Evolutionary conservation across 2,888 invertebrate species (phyloP).

Genomic region (Anodontia alba): DNA sequence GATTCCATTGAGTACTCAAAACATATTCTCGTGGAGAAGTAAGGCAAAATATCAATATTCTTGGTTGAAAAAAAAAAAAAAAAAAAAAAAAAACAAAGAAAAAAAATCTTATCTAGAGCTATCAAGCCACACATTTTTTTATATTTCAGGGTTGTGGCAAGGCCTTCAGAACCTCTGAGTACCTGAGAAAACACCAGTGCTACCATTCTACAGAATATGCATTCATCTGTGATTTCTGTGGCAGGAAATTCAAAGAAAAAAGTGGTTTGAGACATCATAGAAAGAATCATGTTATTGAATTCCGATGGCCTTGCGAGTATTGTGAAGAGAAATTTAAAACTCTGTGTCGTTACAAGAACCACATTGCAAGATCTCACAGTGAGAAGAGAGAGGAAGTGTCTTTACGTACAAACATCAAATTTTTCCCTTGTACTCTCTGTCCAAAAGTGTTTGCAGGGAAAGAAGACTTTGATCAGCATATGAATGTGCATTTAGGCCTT

Average conservation of each 20-base stretch:
- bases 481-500: slow-evolving; percentile 50
- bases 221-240: slow-evolving; percentile 57
- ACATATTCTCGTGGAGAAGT: too few species aligned
- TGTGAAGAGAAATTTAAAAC: slow-evolving; percentile 50
- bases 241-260: slow-evolving; percentile 52
- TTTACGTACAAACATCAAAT: slow-evolving; percentile 42
- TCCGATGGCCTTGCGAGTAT: slow-evolving; percentile 50
- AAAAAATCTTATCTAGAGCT: too few species aligned
- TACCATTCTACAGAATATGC: slow-evolving; percentile 3
- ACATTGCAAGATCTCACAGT: slow-evolving; percentile 46
- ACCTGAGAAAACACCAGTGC: slow-evolving; percentile 42
- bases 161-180: slow-evolving; percentile 45
- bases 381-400: slow-evolving; percentile 50
- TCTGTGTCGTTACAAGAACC: slow-evolving; percentile 49
- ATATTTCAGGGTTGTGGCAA: slow-evolving; percentile 49
- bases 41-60: too few species aligned
- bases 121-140: too few species aligned
- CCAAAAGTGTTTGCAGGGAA: slow-evolving; percentile 52
- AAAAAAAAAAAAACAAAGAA: too few species aligned
- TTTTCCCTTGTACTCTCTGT: slow-evolving; percentile 50
- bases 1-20: too few species aligned
- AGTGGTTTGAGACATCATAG: slow-evolving; percentile 47
- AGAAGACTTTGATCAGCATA: slow-evolving; percentile 51
- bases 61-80: too few species aligned
- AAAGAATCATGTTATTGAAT: slow-evolving; percentile 43